Percentiles rank a stretch among this genome's conserved stretches.
These are phyloP conservation scores for Triplophysa tibetana DNA, from an alignment of 2,113 vertebrate species.

Conservation along the genomic window DNA sequence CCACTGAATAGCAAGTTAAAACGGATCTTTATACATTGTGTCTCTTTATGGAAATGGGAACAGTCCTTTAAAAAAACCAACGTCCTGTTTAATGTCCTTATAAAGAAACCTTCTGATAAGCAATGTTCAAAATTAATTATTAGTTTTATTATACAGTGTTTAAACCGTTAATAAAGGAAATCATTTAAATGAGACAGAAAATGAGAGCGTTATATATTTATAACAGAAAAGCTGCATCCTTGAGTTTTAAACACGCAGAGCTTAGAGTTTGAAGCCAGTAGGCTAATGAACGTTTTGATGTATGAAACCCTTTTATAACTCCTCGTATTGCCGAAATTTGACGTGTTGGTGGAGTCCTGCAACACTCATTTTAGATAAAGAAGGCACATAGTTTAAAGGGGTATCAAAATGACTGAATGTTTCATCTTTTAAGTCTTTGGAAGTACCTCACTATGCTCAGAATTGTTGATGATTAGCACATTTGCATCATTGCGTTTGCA, in stretches of 20 bases:
- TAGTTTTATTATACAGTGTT: no score
- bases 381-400: constrained; percentile 3
- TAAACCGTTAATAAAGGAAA: background rate
- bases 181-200: background rate
- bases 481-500: background rate
- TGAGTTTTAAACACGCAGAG: background rate
- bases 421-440: background rate
- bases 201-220: background rate
- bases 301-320: background rate
- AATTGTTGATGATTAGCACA: background rate
- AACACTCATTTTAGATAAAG: background rate
- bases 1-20: background rate
- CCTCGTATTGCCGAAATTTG: background rate
- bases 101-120: background rate
- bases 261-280: background rate
- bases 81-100: no score
- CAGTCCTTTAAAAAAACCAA: background rate
- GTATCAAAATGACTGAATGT: background rate
- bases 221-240: background rate
- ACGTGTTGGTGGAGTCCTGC: background rate
- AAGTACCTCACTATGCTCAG: background rate
- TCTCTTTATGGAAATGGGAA: background rate
- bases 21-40: background rate
- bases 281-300: background rate
- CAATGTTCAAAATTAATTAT: background rate